Conservation (phyloP, 2,888 invertebrate species). For the Diaperis boleti region DNA sequence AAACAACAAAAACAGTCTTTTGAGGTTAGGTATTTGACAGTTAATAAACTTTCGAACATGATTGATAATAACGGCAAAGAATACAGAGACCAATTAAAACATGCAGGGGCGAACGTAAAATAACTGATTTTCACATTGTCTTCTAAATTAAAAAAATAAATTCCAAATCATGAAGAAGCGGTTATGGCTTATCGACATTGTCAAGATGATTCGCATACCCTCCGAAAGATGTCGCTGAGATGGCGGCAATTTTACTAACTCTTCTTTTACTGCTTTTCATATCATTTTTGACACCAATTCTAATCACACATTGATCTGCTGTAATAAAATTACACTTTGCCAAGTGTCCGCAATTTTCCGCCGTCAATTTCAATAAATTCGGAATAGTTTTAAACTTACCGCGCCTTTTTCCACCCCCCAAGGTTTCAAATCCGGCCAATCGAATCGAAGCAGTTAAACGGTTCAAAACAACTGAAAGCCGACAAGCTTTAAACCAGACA, state of each 20-base stretch:
- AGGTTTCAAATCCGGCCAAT: slow-evolving; percentile 53
- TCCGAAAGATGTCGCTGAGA: too few species aligned
- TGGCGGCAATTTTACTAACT: too few species aligned
- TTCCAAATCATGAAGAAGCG: not conserved
- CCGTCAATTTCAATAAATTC: not conserved
- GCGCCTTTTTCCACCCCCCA: not conserved
- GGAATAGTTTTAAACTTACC: slow-evolving; percentile 20
- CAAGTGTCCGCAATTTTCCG: too few species aligned
- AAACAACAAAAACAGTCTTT: slow-evolving; percentile 68
- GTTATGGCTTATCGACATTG: too few species aligned
- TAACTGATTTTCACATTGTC: not conserved
- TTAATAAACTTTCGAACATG: slow-evolving; percentile 68
- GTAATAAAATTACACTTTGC: too few species aligned
- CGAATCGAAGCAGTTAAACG: slow-evolving; percentile 48
- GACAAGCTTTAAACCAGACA: slow-evolving; percentile 51
- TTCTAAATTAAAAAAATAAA: not conserved
- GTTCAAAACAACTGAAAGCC: slow-evolving; percentile 61
- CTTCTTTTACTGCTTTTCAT: too few species aligned
- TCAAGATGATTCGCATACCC: too few species aligned
- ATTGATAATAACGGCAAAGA: slow-evolving; percentile 8
- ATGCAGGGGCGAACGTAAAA: too few species aligned
- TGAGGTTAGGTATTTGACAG: slow-evolving; percentile 65
- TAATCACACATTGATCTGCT: too few species aligned
- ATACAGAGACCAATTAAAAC: too few species aligned
- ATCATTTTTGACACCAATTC: too few species aligned